Percentiles rank a stretch among this genome's conserved stretches.
phyloP scores from a whole-genome alignment of 2,113 vertebrate genomes.

The Garra rufa region DNA sequence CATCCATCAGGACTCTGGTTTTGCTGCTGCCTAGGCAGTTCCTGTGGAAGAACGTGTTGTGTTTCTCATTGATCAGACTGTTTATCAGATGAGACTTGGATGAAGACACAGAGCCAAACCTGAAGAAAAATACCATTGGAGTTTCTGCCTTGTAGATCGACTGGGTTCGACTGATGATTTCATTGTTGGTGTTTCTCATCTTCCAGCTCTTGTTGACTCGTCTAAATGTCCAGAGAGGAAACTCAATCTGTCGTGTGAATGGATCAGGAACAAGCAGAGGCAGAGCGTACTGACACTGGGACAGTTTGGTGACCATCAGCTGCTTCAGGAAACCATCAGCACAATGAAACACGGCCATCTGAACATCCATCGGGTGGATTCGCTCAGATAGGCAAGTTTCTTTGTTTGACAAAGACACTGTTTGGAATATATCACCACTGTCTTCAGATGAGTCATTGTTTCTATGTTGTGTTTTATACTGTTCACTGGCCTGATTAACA shows the following conservation, averaged over 20 bases:
- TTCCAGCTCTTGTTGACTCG: conserved; percentile 76
- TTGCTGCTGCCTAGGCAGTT: no score
- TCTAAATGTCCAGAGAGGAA: no score
- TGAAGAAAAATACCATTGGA: conserved; percentile 75
- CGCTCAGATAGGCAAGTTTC: not conserved
- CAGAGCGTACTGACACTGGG: no score
- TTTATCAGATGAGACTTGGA: conserved; percentile 83
- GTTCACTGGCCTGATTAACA: not conserved
- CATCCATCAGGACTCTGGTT: no score
- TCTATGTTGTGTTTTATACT: not conserved
- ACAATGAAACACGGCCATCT: no score
- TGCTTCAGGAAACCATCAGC: no score
- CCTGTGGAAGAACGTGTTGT: conserved; percentile 65
- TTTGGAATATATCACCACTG: not conserved
- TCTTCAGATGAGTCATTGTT: not conserved
- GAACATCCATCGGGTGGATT: conserved; percentile 75
- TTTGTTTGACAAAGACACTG: not conserved
- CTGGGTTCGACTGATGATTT: conserved; percentile 56
- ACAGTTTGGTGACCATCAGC: no score
- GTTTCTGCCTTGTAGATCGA: conserved; percentile 67
- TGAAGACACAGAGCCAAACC: conserved; percentile 72
- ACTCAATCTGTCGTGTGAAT: no score
- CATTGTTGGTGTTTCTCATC: conserved; percentile 5
- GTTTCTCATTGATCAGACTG: conserved; percentile 70
- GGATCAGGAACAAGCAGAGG: no score